These are phyloP conservation scores for Phyto melanocephala DNA, from an alignment of 2,888 invertebrate species.

Conservation along the genomic window DNA sequence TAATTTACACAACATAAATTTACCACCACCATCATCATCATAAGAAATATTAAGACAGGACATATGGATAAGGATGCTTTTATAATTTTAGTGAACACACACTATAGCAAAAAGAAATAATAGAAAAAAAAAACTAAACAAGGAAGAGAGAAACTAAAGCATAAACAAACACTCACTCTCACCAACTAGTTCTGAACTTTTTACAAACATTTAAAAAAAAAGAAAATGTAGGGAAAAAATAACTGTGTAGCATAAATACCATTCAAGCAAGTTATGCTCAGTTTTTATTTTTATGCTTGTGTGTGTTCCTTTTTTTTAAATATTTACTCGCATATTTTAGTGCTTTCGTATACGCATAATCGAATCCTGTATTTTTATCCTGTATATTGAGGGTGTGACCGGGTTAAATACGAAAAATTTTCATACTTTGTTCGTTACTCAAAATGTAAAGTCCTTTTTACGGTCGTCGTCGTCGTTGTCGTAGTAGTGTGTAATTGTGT, in stretches of 20 bases:
- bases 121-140: slow-evolving; percentile 19
- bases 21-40: slow-evolving; percentile 12
- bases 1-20: slow-evolving; percentile 38
- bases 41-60: neutral
- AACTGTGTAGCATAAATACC: slow-evolving; percentile 38
- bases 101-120: neutral
- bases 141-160: slow-evolving; percentile 22
- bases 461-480: slow-evolving; percentile 54
- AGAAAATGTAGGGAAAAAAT: neutral
- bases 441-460: slow-evolving; percentile 74
- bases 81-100: slow-evolving; percentile 40
- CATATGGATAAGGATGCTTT: slow-evolving; percentile 45
- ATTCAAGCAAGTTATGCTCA: slow-evolving; percentile 38
- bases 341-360: slow-evolving; percentile 68
- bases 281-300: slow-evolving; percentile 40
- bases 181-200: slow-evolving; percentile 4
- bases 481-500: slow-evolving; percentile 58
- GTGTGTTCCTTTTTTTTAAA: slow-evolving; percentile 32
- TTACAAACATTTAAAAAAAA: neutral
- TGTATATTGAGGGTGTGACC: slow-evolving; percentile 78
- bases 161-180: slow-evolving; percentile 20
- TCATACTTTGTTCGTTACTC: slow-evolving; percentile 77
- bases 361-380: slow-evolving; percentile 70
- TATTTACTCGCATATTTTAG: slow-evolving; percentile 57
- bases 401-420: slow-evolving; percentile 78